A percentile compares a stretch with the other conserved stretches of the same genome.
Evolutionary conservation across 2,888 invertebrate genomes (phyloP).

Genomic region (Drosophila maculinotata): DNA sequence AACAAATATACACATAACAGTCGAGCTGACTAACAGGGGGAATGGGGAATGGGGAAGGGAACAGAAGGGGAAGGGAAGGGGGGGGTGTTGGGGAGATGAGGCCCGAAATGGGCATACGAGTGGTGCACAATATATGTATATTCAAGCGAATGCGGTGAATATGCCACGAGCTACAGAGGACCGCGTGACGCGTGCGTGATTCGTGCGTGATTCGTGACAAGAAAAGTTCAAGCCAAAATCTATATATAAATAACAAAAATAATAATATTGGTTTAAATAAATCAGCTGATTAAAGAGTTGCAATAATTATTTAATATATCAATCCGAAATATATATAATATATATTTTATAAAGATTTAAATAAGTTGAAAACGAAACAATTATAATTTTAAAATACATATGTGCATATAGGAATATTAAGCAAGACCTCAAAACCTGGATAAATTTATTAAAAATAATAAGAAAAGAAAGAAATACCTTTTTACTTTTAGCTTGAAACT

Average conservation of each 20-base stretch:
- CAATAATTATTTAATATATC: no score
- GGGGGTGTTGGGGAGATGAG: slow-evolving; percentile 34
- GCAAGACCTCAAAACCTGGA: no score
- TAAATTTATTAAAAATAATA: no score
- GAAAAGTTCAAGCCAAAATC: no score
- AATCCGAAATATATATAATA: no score
- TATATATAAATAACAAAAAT: no score
- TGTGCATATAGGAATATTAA: no score
- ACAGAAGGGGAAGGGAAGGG: neutral
- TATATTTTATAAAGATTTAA: no score
- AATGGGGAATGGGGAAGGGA: neutral
- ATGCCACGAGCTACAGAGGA: slow-evolving; percentile 19
- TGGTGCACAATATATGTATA: slow-evolving; percentile 18
- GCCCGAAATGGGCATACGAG: slow-evolving; percentile 47
- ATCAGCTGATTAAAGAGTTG: no score
- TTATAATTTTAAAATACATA: no score
- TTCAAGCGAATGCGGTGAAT: slow-evolving; percentile 36
- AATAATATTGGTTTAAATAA: neutral
- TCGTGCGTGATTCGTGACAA: slow-evolving; percentile 10
- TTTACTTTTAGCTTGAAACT: no score
- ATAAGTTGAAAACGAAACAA: neutral
- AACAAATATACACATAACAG: slow-evolving; percentile 66
- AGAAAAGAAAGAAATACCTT: no score
- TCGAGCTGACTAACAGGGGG: slow-evolving; percentile 15
- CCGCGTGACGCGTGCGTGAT: slow-evolving; percentile 16